Percentiles rank a stretch among this genome's conserved stretches.
phyloP scores from a whole-genome alignment of 2,797 vertebrate genomes.

The Sternarchorhynchus goeldii region DNA sequence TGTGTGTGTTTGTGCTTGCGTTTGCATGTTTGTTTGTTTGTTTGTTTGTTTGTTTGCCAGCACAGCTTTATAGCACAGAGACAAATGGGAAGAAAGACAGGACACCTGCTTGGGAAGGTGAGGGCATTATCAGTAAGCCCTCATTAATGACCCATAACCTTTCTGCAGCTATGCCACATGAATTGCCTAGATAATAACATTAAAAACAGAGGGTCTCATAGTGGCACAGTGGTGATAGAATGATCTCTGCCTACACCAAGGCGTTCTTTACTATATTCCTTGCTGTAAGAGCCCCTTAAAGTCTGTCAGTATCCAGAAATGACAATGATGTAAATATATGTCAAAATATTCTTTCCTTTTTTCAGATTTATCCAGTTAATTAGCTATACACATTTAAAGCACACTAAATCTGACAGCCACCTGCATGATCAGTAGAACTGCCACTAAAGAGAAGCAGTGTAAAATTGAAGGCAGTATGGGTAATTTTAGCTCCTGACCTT shows the following conservation, averaged over 20 bases:
- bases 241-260: too few species aligned
- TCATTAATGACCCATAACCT: conserved; percentile 15
- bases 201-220: background rate
- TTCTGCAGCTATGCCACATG: conserved; percentile 19
- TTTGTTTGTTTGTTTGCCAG: conserved; percentile 29
- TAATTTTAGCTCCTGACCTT: conserved; percentile 31
- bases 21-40: conserved; percentile 23
- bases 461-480: background rate
- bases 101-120: conserved; percentile 14
- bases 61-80: conserved; percentile 28
- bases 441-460: background rate
- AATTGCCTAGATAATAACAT: background rate
- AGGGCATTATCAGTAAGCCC: conserved; percentile 37
- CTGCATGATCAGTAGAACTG: conserved; percentile 7
- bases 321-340: too few species aligned
- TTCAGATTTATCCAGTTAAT: conserved; percentile 12
- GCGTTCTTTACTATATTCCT: too few species aligned
- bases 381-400: background rate
- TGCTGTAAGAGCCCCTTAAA: too few species aligned
- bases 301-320: too few species aligned
- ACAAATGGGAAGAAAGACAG: conserved; percentile 38
- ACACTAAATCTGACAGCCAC: background rate
- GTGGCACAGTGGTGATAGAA: background rate
- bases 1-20: conserved; percentile 28
- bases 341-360: too few species aligned